Percentiles rank a stretch among this genome's conserved stretches.
Conservation (phyloP, 2,888 invertebrate genomes). For the Marronus borbonicus region DNA sequence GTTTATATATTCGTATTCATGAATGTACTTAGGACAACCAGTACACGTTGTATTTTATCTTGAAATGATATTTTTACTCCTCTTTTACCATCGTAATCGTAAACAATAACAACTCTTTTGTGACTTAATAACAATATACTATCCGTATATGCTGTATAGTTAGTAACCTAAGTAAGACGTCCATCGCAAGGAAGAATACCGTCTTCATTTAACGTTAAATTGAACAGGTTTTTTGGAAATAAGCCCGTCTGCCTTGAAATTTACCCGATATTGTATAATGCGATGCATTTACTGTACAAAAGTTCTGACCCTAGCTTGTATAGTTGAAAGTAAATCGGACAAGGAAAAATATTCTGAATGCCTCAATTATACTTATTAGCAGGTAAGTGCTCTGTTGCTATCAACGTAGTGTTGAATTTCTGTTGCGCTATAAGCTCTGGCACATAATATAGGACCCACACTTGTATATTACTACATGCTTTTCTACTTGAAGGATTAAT, state of each 20-base stretch:
- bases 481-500: no score
- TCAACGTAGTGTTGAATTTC: no score
- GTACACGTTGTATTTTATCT: slow-evolving; percentile 43
- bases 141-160: slow-evolving; percentile 28
- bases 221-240: slow-evolving; percentile 34
- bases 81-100: slow-evolving; percentile 44
- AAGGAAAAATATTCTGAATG: no score
- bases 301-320: not conserved
- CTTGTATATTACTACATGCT: no score
- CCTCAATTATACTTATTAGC: no score
- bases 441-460: no score
- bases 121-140: slow-evolving; percentile 45
- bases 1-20: slow-evolving; percentile 42
- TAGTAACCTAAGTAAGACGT: slow-evolving; percentile 36
- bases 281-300: not conserved
- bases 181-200: slow-evolving; percentile 21
- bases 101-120: slow-evolving; percentile 46
- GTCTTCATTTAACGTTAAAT: slow-evolving; percentile 29
- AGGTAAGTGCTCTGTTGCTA: no score
- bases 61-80: slow-evolving; percentile 46
- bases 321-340: no score
- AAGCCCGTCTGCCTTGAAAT: slow-evolving; percentile 9
- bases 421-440: no score
- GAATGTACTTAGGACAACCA: slow-evolving; percentile 24
- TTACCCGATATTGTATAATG: not conserved